Percentiles rank a stretch among this genome's conserved stretches.
These are phyloP conservation scores for Mastomys natalensis DNA, from an alignment of 2,113 vertebrate species.

Conservation along the genomic window DNA sequence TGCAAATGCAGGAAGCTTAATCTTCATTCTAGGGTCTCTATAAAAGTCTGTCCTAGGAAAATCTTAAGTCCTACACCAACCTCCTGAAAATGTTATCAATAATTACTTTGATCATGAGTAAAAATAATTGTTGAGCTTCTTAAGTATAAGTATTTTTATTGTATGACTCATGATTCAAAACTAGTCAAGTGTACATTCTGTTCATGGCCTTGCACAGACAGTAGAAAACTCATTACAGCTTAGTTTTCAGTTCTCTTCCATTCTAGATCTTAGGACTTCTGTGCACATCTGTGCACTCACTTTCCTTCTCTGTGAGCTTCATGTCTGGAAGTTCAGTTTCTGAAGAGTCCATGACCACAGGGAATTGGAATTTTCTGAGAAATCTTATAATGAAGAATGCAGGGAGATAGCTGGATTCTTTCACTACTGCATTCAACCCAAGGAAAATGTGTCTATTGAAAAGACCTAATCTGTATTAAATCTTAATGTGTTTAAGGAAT, in stretches of 20 bases:
- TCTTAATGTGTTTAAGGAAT: background rate
- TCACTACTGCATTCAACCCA: slow-evolving; percentile 64
- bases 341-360: slow-evolving; percentile 41
- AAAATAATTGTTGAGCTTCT: slow-evolving; percentile 12
- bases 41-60: background rate
- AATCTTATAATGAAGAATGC: slow-evolving; percentile 60
- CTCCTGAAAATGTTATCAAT: background rate
- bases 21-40: background rate
- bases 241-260: slow-evolving; percentile 64
- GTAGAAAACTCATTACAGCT: slow-evolving; percentile 46
- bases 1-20: slow-evolving; percentile 22
- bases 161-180: slow-evolving; percentile 51
- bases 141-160: slow-evolving; percentile 3
- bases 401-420: slow-evolving; percentile 71
- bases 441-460: slow-evolving; percentile 71
- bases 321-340: background rate
- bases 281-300: background rate
- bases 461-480: background rate
- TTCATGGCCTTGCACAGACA: background rate
- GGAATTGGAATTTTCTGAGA: slow-evolving; percentile 49
- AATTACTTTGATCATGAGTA: slow-evolving; percentile 8
- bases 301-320: slow-evolving; percentile 49
- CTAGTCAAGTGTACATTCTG: background rate
- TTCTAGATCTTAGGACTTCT: background rate
- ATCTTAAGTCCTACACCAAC: background rate